Percentiles rank a stretch among this genome's conserved stretches.
phyloP scores from a whole-genome alignment of 1,140 invertebrate species.

The Trichonephila inaurata region DNA sequence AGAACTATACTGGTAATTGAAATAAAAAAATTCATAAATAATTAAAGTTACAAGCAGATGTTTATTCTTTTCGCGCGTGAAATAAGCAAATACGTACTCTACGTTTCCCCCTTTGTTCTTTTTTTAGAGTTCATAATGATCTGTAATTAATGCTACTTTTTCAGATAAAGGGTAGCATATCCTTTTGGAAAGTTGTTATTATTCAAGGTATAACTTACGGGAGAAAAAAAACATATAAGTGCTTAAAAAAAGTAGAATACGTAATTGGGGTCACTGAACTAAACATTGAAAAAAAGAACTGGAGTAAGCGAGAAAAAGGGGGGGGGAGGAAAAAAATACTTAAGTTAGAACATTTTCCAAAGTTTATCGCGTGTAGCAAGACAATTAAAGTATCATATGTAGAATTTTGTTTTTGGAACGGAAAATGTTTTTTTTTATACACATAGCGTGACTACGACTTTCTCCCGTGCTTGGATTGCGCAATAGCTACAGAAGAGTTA shows the following conservation, averaged over 20 bases:
- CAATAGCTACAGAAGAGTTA: neutral
- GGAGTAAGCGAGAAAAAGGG: neutral
- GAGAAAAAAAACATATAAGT: neutral
- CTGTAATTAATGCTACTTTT: no score
- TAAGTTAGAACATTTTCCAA: neutral
- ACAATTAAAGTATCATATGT: slow-evolving; percentile 18
- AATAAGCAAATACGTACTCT: no score
- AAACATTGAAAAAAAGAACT: neutral
- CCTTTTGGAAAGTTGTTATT: no score
- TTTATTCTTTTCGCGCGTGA: no score
- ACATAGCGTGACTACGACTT: slow-evolving; percentile 18
- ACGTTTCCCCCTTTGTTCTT: no score
- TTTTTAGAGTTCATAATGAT: no score
- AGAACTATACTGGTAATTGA: no score
- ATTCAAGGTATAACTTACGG: no score
- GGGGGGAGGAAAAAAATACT: neutral
- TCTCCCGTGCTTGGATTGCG: slow-evolving; percentile 50
- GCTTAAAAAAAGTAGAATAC: neutral
- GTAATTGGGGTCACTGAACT: neutral
- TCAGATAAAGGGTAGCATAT: no score
- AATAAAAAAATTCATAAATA: no score
- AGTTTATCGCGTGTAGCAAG: slow-evolving; percentile 40
- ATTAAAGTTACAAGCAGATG: no score
- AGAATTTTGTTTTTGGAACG: neutral
- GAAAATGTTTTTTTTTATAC: slow-evolving; percentile 1